Base-by-base conservation (phyloP, 2,797 vertebrate genomes). In the Luscinia megarhynchos region DNA sequence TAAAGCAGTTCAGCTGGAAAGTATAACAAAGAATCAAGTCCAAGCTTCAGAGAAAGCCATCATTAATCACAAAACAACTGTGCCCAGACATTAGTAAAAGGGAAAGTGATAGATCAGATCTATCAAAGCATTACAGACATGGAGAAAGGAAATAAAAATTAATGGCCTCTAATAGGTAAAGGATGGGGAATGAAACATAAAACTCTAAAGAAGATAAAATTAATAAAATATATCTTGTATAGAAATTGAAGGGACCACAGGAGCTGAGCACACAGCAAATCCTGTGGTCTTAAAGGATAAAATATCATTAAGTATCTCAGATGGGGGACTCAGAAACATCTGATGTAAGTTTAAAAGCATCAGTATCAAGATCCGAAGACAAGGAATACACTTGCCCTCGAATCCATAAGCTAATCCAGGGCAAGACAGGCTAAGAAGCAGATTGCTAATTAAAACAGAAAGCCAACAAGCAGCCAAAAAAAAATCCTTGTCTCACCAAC, bases 61-160 rank as follows among this genome's bases (percentile, higher is more conserved):
- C 88, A 54, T 92, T 74, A 94, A 89, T 95, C 84, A 94, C 38
- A 61, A 57, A 81, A 73, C 15, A 95, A 91, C 69, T 34, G n/a
- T 62, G 78, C 57, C 57, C 67, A 95, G 57, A 36, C 81, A 92
- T 8, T 19, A 53, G 64, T 64, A 77, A 95, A 92, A 78, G 48
- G 34, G 18, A 82, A 82, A 74, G 53, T 15, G 50, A 93, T 64
- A 61, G 72, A 93, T 92, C 45, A 79, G 68, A 63, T 64, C 62
- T 84, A 78, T 59, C 34, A 77, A 46, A 32, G 30, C 41, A 40
- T 85, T 82, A 87, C 3, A 12, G 38, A 84, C 80, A 90, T 58
- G 43, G 63, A 78, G 50, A 87, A 64, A 1, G 17, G n/a, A 91
- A 36, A 91, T 61, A 74, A 87, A 94, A 97, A 87, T 74, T 77